Evolutionary conservation across 2,797 vertebrate genomes (phyloP).

Genomic region (Yasuhikotakia modesta): DNA sequence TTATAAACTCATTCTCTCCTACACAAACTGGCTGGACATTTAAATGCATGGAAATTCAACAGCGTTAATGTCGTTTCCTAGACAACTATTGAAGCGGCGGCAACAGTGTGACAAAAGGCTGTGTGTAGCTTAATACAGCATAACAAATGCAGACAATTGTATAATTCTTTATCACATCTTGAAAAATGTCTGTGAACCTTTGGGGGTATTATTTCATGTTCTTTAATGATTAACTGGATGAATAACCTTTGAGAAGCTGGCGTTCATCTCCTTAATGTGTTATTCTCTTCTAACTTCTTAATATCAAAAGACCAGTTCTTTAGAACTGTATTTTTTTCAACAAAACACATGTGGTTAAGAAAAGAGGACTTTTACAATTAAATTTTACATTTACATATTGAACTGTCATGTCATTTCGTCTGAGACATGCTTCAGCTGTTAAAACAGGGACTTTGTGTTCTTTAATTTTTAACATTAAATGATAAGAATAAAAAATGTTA

Average conservation of each 20-base stretch:
- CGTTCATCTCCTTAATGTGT: not conserved
- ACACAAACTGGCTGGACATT: slow-evolving; percentile 42
- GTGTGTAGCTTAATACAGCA: slow-evolving; percentile 24
- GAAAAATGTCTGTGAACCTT: slow-evolving; percentile 31
- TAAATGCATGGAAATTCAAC: slow-evolving; percentile 26
- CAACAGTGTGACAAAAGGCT: slow-evolving; percentile 28
- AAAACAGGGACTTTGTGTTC: too few relatives aligned
- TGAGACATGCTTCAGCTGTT: too few relatives aligned
- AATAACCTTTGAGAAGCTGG: slow-evolving; percentile 21
- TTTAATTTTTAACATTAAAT: too few relatives aligned
- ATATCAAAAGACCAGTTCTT: too few relatives aligned
- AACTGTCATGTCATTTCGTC: too few relatives aligned
- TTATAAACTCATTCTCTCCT: slow-evolving; percentile 36
- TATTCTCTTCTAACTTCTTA: not conserved
- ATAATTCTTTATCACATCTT: slow-evolving; percentile 30
- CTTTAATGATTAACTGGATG: not conserved
- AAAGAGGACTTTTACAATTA: too few relatives aligned
- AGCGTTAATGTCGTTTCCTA: slow-evolving; percentile 62
- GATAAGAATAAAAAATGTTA: too few relatives aligned
- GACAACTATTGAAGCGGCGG: slow-evolving; percentile 60
- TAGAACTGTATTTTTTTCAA: too few relatives aligned
- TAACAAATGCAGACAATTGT: slow-evolving; percentile 32
- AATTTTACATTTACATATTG: too few relatives aligned
- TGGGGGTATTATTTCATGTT: not conserved
- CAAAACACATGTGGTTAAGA: too few relatives aligned